Base-by-base conservation (phyloP, 2,888 invertebrate species). In the Chymomyza procnemis region DNA sequence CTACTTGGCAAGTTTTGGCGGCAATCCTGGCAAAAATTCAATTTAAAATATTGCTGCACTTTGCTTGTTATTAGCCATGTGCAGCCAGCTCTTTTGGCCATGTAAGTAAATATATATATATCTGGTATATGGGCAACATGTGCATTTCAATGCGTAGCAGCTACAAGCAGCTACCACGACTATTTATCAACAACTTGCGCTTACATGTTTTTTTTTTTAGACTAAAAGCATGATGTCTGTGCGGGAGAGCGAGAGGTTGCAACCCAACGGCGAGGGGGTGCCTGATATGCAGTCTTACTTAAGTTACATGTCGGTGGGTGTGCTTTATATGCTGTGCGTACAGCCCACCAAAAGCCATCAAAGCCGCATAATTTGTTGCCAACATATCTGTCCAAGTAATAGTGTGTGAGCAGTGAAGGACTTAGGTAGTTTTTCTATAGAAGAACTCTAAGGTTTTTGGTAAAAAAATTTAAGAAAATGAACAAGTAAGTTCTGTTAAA, bases 41-140 rank as follows among this genome's bases (percentile, higher is more conserved):
- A 88, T 86, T 88, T 88, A 83, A 83, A 86, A 88, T 86, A 88
- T 87, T 88, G 77, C 88, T 84, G 87, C 87, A 87, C 86, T 85
- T 83, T 80, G 66, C 64, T 21, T 62, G 63, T 54, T 66, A 63
- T 58, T 60, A 54, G 75, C 75, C 69, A 30, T 60, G 73, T 73
- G 83, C 67, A 69, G 72, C 68, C 66, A 22, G 22, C 48, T 48
- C 34, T 41, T 41, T 41, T 41, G 6, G 34, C 18, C 34, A 34
- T 6, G 6, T 26, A 26, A 26, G 26, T 26, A 26, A 26, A 26
- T 26, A 26, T 50, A 5, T 30, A 18, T 52, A 47, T 26, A n/a
- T 61, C n/a, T 14, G n/a, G 9, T 60, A 48, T 60, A 30, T 61
- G 26, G 71, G 84, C 86, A 80, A 80, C 80, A 80, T 82, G 80